Percentiles rank a stretch among this genome's conserved stretches.
Evolutionary conservation across 2,113 vertebrate genomes (phyloP).

Genomic region (Petroica traversi): DNA sequence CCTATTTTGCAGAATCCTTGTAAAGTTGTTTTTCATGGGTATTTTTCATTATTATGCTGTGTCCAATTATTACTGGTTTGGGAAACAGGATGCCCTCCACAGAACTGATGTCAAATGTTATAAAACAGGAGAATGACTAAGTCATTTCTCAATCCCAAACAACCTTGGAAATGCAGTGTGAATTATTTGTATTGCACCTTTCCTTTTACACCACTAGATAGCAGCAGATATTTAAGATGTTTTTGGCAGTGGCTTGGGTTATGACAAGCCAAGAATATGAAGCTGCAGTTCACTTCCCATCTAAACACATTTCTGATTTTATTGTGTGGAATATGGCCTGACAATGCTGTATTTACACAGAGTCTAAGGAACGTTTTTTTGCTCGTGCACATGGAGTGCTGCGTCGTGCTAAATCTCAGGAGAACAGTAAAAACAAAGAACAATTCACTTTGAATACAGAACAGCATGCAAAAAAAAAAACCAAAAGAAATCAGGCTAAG

Average conservation of each 20-base stretch:
- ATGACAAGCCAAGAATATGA: fast-evolving
- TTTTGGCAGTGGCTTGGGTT: not conserved
- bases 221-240: not conserved
- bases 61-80: not conserved
- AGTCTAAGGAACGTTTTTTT: not conserved
- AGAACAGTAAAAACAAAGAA: not conserved
- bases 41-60: not conserved
- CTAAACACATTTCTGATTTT: not conserved
- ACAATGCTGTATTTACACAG: not conserved
- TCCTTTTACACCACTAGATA: constrained; percentile 10
- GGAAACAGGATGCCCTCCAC: not conserved
- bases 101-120: not conserved
- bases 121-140: not conserved
- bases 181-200: not conserved
- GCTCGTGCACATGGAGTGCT: not conserved
- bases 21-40: not conserved
- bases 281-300: not conserved
- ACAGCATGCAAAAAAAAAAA: not conserved
- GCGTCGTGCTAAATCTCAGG: not conserved
- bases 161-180: not conserved
- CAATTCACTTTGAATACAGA: not conserved
- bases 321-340: not conserved
- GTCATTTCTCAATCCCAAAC: not conserved
- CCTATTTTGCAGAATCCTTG: not conserved
- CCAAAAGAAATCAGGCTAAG: not conserved